phyloP scores from a whole-genome alignment of 1,140 invertebrate genomes.

The Drosophila pseudoananassae region DNA sequence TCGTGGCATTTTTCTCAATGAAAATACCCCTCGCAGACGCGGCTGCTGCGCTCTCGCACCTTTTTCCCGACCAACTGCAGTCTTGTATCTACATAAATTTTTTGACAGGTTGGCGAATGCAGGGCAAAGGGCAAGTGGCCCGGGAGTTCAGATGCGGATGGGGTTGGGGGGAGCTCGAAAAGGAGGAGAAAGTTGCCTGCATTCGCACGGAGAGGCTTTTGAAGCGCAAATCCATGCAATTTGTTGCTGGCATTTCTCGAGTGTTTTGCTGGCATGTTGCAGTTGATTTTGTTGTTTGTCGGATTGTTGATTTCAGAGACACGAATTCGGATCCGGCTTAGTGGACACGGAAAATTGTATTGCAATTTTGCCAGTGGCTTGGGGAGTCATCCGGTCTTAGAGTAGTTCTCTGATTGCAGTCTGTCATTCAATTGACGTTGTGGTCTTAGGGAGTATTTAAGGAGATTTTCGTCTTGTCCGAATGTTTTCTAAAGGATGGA shows the following conservation, averaged over 20 bases:
- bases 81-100: constrained; percentile 72
- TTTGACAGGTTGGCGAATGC: constrained; percentile 12
- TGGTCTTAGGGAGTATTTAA: constrained; percentile 28
- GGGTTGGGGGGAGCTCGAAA: background rate
- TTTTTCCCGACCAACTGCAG: constrained; percentile 24
- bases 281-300: constrained; percentile 7
- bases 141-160: constrained; percentile 9
- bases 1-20: constrained; percentile 76
- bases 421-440: constrained; percentile 35
- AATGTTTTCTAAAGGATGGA: background rate
- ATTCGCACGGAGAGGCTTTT: constrained; percentile 8
- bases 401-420: constrained; percentile 27
- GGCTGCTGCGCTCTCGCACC: background rate
- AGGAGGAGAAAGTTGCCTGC: constrained; percentile 5
- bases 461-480: background rate
- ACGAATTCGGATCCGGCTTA: constrained; percentile 20
- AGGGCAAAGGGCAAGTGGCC: constrained; percentile 31
- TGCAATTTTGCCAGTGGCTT: constrained; percentile 43
- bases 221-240: constrained; percentile 59
- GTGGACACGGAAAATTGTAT: constrained; percentile 46
- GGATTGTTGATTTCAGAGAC: constrained; percentile 19
- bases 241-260: constrained; percentile 42
- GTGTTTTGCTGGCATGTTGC: constrained; percentile 18
- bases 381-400: constrained; percentile 17
- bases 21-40: constrained; percentile 41